Percentiles rank a stretch among this genome's conserved stretches.
Evolutionary conservation across 2,888 invertebrate species (phyloP).

Genomic region (Sarcophaga caerulescens): DNA sequence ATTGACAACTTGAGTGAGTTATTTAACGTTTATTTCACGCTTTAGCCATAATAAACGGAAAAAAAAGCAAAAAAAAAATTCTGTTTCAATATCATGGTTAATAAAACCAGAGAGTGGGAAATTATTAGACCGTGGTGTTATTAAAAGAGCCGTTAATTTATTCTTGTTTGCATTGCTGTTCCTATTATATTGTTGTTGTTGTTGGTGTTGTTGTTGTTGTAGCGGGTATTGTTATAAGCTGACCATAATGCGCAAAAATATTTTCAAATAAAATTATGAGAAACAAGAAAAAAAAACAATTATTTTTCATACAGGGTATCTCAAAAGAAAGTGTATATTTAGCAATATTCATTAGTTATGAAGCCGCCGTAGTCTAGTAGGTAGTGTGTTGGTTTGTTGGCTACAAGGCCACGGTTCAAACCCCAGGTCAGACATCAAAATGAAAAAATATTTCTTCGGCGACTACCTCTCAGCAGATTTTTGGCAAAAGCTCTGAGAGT

Average conservation of each 20-base stretch:
- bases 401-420: too few species aligned
- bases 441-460: too few species aligned
- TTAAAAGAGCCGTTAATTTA: slow-evolving; percentile 57
- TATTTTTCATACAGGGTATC: not conserved
- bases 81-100: slow-evolving; percentile 58
- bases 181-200: slow-evolving; percentile 7
- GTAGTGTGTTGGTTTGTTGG: too few species aligned
- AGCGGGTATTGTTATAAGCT: slow-evolving; percentile 22
- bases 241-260: slow-evolving; percentile 48
- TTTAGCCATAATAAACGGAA: not conserved
- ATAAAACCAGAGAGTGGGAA: slow-evolving; percentile 34
- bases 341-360: too few species aligned
- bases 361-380: too few species aligned
- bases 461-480: too few species aligned
- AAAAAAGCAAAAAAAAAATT: not conserved
- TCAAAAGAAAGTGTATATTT: too few species aligned
- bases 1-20: slow-evolving; percentile 13
- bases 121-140: slow-evolving; percentile 60
- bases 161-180: not conserved
- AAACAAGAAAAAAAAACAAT: slow-evolving; percentile 34
- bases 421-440: too few species aligned
- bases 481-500: too few species aligned
- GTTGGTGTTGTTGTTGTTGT: not conserved
- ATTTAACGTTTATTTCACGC: slow-evolving; percentile 15
- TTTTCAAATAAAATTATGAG: slow-evolving; percentile 37